These are phyloP conservation scores for Barnardius zonarius DNA, from an alignment of 2,113 vertebrate species.

Conservation along the genomic window DNA sequence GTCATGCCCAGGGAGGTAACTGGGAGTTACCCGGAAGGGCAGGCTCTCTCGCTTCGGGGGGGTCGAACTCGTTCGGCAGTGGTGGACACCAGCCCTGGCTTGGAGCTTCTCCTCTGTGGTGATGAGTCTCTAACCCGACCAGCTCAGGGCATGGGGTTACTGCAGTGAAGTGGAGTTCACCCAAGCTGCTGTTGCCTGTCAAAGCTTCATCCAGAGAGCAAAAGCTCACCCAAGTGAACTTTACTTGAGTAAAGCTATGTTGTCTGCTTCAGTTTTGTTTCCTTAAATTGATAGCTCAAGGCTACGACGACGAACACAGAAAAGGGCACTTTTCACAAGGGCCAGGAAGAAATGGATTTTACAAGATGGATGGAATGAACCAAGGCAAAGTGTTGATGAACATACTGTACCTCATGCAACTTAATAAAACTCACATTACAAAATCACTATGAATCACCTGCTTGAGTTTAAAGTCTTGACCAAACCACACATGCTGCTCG, in stretches of 20 bases:
- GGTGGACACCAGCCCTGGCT: not conserved
- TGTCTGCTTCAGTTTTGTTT: not conserved
- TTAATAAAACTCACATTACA: constrained; percentile 2
- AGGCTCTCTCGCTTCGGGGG: no score
- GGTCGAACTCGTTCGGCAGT: no score
- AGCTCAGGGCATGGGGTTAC: not conserved
- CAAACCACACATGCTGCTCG: not conserved
- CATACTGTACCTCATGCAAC: not conserved
- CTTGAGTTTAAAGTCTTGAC: not conserved
- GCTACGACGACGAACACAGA: not conserved
- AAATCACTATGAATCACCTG: constrained; percentile 1
- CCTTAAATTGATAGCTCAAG: not conserved
- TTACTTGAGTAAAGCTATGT: not conserved
- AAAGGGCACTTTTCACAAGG: not conserved
- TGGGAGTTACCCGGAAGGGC: no score
- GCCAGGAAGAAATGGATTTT: not conserved
- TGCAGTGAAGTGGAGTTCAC: not conserved
- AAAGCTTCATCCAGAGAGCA: not conserved
- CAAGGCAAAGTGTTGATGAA: constrained; percentile 16
- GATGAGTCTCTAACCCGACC: not conserved
- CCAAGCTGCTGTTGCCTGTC: not conserved
- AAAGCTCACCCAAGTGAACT: not conserved
- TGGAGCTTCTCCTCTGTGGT: not conserved
- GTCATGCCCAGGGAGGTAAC: no score
- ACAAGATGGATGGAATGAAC: not conserved